Evolutionary conservation across 2,113 vertebrate genomes (phyloP).

Genomic region (Colossoma macropomum): DNA sequence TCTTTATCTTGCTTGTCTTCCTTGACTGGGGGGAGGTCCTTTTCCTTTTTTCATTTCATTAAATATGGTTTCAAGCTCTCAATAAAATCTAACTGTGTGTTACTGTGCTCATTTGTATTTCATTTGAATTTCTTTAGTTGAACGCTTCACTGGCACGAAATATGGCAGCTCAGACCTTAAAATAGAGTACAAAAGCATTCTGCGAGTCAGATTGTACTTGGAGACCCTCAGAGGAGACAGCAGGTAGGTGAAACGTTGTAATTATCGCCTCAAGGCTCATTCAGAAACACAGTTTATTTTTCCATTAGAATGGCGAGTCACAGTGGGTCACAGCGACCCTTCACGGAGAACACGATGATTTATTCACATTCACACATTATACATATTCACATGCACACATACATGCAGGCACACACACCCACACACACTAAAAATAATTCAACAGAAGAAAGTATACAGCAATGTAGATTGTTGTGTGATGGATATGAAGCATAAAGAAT

Average conservation of each 20-base stretch:
- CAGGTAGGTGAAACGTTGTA: conserved; percentile 48
- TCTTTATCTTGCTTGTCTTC: too few relatives aligned
- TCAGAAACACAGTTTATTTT: conserved; percentile 47
- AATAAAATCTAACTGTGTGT: background rate
- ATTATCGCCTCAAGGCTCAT: conserved; percentile 51
- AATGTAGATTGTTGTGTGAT: background rate
- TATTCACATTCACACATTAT: conserved; percentile 7
- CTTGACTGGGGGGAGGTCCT: background rate
- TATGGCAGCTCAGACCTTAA: conserved; percentile 1
- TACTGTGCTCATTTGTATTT: background rate
- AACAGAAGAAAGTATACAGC: background rate
- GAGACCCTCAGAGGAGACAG: conserved; percentile 29
- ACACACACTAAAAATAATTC: conserved; percentile 7
- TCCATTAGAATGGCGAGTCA: conserved; percentile 35
- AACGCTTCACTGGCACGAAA: conserved; percentile 18
- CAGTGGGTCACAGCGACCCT: conserved; percentile 39
- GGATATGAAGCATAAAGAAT: background rate
- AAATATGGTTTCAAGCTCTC: background rate
- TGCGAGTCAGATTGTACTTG: conserved; percentile 25
- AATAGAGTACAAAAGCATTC: conserved; percentile 33
- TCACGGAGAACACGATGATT: conserved; percentile 16
- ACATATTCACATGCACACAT: background rate
- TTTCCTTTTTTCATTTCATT: background rate
- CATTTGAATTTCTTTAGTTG: conserved; percentile 11
- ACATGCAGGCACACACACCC: background rate